Conservation (phyloP, 2,888 invertebrate species). For the Drosophila heteroneura region DNA sequence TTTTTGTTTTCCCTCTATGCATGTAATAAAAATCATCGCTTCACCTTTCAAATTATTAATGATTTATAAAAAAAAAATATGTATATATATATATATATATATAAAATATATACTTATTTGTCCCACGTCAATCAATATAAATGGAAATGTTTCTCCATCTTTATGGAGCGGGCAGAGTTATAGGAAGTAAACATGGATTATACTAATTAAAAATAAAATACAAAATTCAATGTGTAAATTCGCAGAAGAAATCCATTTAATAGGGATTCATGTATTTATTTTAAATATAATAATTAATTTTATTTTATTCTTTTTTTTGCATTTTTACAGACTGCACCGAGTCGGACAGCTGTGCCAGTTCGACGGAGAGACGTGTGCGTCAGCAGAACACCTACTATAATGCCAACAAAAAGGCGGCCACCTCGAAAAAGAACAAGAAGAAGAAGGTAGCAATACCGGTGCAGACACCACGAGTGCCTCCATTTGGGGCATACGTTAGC, state of each 20-base stretch:
- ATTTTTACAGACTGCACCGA: conserved; percentile 89
- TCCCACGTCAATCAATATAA: too few relatives aligned
- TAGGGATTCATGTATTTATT: neutral
- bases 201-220: neutral
- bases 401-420: conserved; percentile 89
- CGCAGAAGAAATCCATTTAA: neutral
- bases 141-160: neutral
- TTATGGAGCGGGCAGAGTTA: conserved; percentile 12
- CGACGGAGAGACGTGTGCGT: conserved; percentile 87
- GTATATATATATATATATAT: neutral
- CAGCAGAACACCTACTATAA: conserved; percentile 88
- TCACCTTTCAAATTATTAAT: neutral
- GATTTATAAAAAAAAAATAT: neutral
- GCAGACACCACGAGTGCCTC: conserved; percentile 92
- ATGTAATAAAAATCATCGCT: neutral
- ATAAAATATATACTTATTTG: neutral
- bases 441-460: conserved; percentile 93
- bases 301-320: neutral
- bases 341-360: conserved; percentile 93
- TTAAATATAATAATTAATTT: neutral
- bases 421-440: conserved; percentile 90
- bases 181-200: neutral
- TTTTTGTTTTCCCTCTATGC: neutral
- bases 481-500: conserved; percentile 89
- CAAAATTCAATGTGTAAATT: neutral